These are phyloP conservation scores for Eleginops maclovinus DNA, from an alignment of 2,113 vertebrate species.

Conservation along the genomic window DNA sequence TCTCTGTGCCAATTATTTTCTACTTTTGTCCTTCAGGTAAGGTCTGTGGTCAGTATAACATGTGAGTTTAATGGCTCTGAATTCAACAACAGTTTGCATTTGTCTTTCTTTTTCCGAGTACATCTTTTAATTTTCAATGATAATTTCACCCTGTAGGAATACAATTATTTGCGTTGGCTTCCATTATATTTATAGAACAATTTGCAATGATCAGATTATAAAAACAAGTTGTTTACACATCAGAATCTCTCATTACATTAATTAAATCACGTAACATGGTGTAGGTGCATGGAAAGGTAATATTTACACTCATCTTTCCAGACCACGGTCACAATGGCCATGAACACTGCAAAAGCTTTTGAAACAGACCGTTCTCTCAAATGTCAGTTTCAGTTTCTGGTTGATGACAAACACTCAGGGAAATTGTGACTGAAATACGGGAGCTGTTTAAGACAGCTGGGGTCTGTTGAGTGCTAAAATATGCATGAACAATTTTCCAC, in stretches of 20 bases:
- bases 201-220: background rate
- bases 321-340: too few species aligned
- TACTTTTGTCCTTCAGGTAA: background rate
- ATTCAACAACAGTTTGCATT: too few species aligned
- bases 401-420: too few species aligned
- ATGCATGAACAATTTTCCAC: slow-evolving; percentile 7
- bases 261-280: background rate
- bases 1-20: background rate
- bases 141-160: background rate
- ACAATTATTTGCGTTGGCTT: background rate
- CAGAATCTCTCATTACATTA: background rate
- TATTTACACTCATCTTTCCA: too few species aligned
- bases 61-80: background rate
- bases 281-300: too few species aligned
- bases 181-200: background rate
- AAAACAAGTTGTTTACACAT: background rate
- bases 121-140: too few species aligned
- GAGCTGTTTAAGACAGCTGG: background rate
- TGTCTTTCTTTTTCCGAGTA: too few species aligned
- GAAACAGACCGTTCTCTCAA: too few species aligned
- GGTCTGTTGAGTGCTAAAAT: background rate
- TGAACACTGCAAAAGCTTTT: too few species aligned
- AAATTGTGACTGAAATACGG: background rate
- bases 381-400: background rate
- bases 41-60: background rate